Base-by-base conservation (phyloP, 2,888 invertebrate genomes). In the Desoria tigrina region DNA sequence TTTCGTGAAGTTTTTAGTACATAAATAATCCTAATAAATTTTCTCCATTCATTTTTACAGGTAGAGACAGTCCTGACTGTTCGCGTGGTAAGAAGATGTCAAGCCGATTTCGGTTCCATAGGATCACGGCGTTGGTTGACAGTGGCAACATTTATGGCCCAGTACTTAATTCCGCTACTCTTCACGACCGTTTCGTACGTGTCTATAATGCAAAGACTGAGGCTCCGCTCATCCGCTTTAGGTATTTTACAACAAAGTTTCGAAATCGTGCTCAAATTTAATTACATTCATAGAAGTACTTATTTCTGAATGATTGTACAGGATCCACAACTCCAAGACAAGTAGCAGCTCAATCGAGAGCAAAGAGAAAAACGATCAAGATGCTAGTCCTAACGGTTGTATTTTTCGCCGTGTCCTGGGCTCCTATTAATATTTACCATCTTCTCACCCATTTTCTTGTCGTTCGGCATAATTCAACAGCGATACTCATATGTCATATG, bases 391-490 rank as follows among this genome's bases (percentile, higher is more conserved):
- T 81, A 4, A 76, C 76, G 21, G 81, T 82, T 2, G 80, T 82
- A 16, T 77, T 80, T 14, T 82, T 82, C 75, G 80, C 80, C 2
- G 60, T 80, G 2, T 81, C 81, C 64, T 82, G 82, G 82, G 77
- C 83, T 71, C 84, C 84, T 0, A 78, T 82, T 21, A 81, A 81
- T 62, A 69, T 81, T 51, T 82, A 81, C 71, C 81, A 82, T 66
- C 58, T 76, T 7, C 65, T 74, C 14, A 76, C 76, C 11, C 74
- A 74, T 55, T 76, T 74, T 49, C 65, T 66, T 4, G 70, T 81
- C 11, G 77, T 82, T 49, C 76, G 76, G 21, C 80, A 80, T 71
- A 79, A 79, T 67, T 79, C 80, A 1, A 78, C 78, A 1, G 78
- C 78, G 2, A 81, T 80, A 72, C 78, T 82, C 27, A 71, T 79